Evolutionary conservation across 2,888 invertebrate species (phyloP), one percentile per base, ranked within the genome.

Genomic region (Margaritifera margaritifera): DNA sequence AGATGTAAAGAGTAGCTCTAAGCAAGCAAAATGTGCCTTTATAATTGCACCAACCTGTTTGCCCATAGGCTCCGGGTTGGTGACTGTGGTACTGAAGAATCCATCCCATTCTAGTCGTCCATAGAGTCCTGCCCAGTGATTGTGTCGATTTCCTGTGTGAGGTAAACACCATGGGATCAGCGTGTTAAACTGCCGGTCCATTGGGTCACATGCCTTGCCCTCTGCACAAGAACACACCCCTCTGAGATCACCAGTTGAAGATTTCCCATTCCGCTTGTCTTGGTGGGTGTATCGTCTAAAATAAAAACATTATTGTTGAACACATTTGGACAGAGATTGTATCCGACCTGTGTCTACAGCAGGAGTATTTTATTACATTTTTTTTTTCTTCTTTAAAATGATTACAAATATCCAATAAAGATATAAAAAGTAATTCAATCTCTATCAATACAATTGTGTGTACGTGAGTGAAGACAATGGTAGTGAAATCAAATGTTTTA

Each of bases 81-180:
- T 92, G 58, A 90, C 88, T 0, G 95, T 95, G 1, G 96, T 96
- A 80, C 94, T 93, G 90, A 95, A 96, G 91, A 94, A 95, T 5
- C 95, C 95, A 82, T 94, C 93, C 95, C 95, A 95, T 75, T 94
- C 93, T 19, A 96, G 89, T 52, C 96, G 92, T 2, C 92, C 96
- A 85, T 95, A 96, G 53, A 96, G 92, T 0, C 95, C 96, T 0
- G 95, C 93, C 96, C 96, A 96, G 90, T 96, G 92, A 90, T 95
- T 95, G 89, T 96, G 95, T 24, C 95, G 89, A 90, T 95, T 95
- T 62, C 93, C 95, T 1, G 96, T 96, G 89, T 96, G 96, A 18
- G 95, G 95, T 79, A 96, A 91, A 86, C 95, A 95, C 96, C 96
- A 96, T 0, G 96, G 96, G 66, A 96, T 94, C 73, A 96, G 91